These are phyloP conservation scores for Strigamia transsilvanica DNA, from an alignment of 2,888 invertebrate genomes.

Conservation along the genomic window DNA sequence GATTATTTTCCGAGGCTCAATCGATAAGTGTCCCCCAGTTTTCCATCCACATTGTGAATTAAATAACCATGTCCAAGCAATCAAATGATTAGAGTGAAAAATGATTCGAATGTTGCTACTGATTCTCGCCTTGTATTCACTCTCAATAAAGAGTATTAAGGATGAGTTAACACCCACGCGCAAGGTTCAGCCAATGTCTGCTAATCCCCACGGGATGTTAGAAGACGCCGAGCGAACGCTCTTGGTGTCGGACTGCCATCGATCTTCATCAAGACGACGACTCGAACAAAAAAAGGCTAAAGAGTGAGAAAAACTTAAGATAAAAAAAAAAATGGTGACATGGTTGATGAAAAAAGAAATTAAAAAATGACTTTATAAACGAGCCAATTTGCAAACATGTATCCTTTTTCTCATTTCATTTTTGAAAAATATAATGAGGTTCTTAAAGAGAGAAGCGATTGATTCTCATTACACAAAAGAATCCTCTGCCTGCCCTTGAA, in stretches of 20 bases:
- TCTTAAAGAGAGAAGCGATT: conserved; percentile 7
- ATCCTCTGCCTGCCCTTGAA: background rate
- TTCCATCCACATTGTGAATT: conserved; percentile 28
- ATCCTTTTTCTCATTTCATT: conserved; percentile 21
- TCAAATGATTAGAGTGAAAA: conserved; percentile 35
- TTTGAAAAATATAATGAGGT: background rate
- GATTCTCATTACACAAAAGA: background rate
- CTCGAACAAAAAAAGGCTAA: conserved; percentile 4
- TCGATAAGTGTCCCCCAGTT: background rate
- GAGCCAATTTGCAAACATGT: conserved; percentile 40
- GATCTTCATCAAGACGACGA: conserved; percentile 46
- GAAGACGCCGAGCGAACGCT: conserved; percentile 14
- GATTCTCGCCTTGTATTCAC: conserved; percentile 31
- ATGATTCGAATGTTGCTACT: conserved; percentile 25
- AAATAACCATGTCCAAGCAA: conserved; percentile 19
- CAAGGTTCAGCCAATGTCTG: conserved; percentile 28
- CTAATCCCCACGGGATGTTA: conserved; percentile 27
- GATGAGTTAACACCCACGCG: conserved; percentile 24
- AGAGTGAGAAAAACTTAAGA: background rate
- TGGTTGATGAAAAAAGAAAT: background rate
- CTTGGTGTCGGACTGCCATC: conserved; percentile 14
- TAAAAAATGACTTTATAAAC: background rate
- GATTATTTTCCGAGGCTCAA: background rate
- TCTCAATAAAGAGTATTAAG: conserved; percentile 46
- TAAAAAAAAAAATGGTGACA: conserved; percentile 1